Evolutionary conservation across 2,113 vertebrate species (phyloP).

Genomic region (Sminthopsis crassicaudata): DNA sequence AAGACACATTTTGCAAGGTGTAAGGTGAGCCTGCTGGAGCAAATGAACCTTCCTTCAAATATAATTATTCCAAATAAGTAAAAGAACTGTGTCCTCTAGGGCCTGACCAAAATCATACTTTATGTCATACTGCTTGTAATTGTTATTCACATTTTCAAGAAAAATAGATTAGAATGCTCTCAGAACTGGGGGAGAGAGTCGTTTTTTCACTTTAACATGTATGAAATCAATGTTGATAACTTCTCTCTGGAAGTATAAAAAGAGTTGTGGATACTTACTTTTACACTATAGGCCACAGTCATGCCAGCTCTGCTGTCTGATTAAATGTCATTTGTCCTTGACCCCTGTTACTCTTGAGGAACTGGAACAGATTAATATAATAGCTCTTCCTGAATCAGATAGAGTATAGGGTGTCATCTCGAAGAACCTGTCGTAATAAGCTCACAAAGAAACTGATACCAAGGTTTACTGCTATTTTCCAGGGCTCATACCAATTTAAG

Average conservation of each 20-base stretch:
- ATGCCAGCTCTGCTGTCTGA: constrained; percentile 11
- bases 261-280: constrained; percentile 1
- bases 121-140: background rate
- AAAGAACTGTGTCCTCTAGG: background rate
- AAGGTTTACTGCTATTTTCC: constrained; percentile 12
- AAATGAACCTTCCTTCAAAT: constrained; percentile 53
- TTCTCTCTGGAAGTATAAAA: constrained; percentile 9
- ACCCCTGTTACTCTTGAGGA: constrained; percentile 43
- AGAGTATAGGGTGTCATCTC: background rate
- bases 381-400: background rate
- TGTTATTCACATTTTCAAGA: background rate
- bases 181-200: background rate
- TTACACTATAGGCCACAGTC: constrained; percentile 3
- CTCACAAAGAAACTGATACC: background rate
- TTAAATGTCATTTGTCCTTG: constrained; percentile 55
- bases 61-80: constrained; percentile 37
- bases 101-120: background rate
- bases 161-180: constrained; percentile 6
- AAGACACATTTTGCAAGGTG: constrained; percentile 54
- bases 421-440: background rate
- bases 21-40: constrained; percentile 46
- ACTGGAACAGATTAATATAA: constrained; percentile 21
- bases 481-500: background rate
- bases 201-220: background rate
- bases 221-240: background rate